A percentile compares a stretch with the other conserved stretches of the same genome.
Evolutionary conservation across 2,797 vertebrate species (phyloP).

Genomic region (Sebastes aleutianus): DNA sequence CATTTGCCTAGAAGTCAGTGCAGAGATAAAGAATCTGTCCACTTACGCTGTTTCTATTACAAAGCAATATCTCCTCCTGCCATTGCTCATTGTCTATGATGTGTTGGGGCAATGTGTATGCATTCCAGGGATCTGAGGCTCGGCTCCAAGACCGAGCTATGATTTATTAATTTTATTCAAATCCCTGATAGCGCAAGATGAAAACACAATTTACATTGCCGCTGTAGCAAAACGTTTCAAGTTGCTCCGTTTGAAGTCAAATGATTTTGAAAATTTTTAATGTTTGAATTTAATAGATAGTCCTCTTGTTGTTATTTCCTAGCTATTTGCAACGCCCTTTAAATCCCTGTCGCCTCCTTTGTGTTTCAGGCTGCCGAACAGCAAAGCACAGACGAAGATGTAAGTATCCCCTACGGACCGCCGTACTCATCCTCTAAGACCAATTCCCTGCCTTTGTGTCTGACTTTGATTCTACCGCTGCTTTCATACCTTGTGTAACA

Average conservation of each 20-base stretch:
- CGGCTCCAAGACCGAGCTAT: conserved; percentile 12
- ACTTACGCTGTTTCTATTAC: conserved; percentile 63
- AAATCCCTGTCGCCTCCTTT: conserved; percentile 39
- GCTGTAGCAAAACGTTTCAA: conserved; percentile 40
- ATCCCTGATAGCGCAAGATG: conserved; percentile 30
- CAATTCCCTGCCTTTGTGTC: conserved; percentile 1
- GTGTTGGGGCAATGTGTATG: conserved; percentile 30
- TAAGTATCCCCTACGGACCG: conserved; percentile 68
- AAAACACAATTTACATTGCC: conserved; percentile 46
- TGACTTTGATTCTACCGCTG: conserved; percentile 5
- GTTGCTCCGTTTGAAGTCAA: conserved; percentile 35
- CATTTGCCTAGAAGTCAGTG: conserved; percentile 56
- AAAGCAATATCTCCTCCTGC: conserved; percentile 70
- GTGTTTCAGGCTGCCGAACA: conserved; percentile 82
- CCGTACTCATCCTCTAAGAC: neutral
- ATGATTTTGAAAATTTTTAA: conserved; percentile 21
- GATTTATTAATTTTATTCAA: conserved; percentile 65
- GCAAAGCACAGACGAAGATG: conserved; percentile 83
- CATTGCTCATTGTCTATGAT: conserved; percentile 72
- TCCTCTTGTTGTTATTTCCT: conserved; percentile 25
- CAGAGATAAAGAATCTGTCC: conserved; percentile 66
- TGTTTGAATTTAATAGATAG: conserved; percentile 18
- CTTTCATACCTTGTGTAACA: conserved; percentile 37
- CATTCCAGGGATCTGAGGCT: conserved; percentile 23
- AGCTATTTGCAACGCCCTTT: conserved; percentile 11